Percentiles rank a stretch among this genome's conserved stretches.
Conservation (phyloP, 1,140 invertebrate genomes). For the Kradibia gibbosae region DNA sequence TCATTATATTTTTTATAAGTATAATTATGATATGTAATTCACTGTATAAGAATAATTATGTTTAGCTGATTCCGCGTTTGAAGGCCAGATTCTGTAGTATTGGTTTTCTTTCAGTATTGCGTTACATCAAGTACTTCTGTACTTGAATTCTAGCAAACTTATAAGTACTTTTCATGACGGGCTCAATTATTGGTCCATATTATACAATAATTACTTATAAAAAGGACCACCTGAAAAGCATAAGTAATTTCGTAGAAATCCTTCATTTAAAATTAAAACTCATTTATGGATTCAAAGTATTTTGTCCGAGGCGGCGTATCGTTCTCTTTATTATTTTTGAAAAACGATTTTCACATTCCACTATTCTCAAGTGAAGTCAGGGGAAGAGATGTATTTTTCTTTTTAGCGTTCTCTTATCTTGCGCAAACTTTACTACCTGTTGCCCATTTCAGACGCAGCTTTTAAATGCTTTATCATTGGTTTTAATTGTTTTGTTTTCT, state of each 20-base stretch:
- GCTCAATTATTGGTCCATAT: background rate
- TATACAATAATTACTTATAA: constrained; percentile 10
- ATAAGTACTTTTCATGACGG: background rate
- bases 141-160: background rate
- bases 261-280: background rate
- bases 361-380: background rate
- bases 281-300: constrained; percentile 9
- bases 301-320: background rate
- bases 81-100: too few relatives aligned
- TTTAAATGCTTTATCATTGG: constrained; percentile 45
- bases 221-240: background rate
- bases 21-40: background rate
- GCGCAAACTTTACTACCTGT: background rate
- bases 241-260: background rate
- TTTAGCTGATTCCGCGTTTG: background rate
- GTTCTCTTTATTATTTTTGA: background rate
- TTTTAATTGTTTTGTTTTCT: constrained; percentile 47
- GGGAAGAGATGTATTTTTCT: background rate
- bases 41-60: background rate
- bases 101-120: too few relatives aligned
- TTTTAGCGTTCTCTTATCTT: background rate
- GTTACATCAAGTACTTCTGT: background rate
- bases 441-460: background rate
- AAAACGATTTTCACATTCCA: background rate
- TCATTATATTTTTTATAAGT: background rate